A percentile compares a stretch with the other conserved stretches of the same genome.
These are phyloP conservation scores for Hydraecia micacea DNA, from an alignment of 2,888 invertebrate species.

Conservation along the genomic window DNA sequence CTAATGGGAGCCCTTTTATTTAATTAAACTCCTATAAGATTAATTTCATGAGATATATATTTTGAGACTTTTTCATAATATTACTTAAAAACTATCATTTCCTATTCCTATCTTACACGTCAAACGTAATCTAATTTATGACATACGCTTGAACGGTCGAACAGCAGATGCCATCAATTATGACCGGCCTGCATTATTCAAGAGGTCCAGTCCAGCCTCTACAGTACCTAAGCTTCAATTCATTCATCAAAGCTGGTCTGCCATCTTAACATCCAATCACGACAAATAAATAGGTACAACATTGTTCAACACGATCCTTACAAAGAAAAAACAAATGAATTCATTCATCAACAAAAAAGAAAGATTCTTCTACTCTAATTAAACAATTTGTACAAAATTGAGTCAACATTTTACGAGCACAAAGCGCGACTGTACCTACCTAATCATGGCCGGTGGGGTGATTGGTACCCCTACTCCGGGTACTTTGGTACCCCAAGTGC, in stretches of 20 bases:
- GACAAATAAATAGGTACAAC: background rate
- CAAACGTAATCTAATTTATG: too few relatives aligned
- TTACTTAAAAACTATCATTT: too few relatives aligned
- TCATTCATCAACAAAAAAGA: constrained; percentile 12
- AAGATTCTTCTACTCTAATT: constrained; percentile 3
- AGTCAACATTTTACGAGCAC: constrained; percentile 39
- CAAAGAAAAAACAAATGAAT: constrained; percentile 20
- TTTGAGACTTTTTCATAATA: too few relatives aligned
- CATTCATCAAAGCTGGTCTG: background rate
- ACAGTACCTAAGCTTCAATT: too few relatives aligned
- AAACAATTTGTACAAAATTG: constrained; percentile 56
- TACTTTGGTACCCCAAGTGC: constrained; percentile 15
- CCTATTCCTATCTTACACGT: too few relatives aligned
- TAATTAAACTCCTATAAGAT: too few relatives aligned
- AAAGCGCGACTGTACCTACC: constrained; percentile 22
- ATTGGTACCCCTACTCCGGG: constrained; percentile 42
- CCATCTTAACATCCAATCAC: background rate
- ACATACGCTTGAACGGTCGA: too few relatives aligned
- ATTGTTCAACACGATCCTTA: background rate
- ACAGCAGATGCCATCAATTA: too few relatives aligned
- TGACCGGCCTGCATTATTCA: too few relatives aligned
- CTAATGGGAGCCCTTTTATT: too few relatives aligned
- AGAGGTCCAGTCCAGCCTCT: too few relatives aligned
- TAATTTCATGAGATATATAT: too few relatives aligned
- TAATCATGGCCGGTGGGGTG: constrained; percentile 45